Evolutionary conservation across 2,888 invertebrate species (phyloP).

Genomic region (Neoscelio sp.): DNA sequence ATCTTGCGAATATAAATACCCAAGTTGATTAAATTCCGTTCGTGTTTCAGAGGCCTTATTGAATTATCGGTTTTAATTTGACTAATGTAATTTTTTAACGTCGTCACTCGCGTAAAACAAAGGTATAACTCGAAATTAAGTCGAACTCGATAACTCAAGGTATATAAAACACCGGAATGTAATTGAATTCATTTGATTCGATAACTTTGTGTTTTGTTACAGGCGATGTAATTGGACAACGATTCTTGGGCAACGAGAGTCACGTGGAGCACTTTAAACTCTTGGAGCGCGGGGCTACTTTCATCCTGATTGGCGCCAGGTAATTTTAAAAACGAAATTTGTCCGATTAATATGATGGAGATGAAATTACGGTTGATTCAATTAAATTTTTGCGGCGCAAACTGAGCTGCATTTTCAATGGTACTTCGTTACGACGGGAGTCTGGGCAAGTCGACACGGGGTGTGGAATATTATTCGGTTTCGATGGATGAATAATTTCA

Average conservation of each 20-base stretch:
- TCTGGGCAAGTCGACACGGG: too few relatives aligned
- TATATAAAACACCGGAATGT: not conserved
- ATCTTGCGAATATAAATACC: not conserved
- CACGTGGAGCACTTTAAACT: constrained; percentile 94
- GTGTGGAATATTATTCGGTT: too few relatives aligned
- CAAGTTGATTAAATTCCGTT: constrained; percentile 27
- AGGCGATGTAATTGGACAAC: constrained; percentile 89
- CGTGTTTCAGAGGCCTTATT: constrained; percentile 10
- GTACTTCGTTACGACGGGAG: not conserved
- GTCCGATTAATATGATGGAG: not conserved
- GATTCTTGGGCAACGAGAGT: constrained; percentile 91
- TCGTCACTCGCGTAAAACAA: constrained; percentile 7
- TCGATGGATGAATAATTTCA: too few relatives aligned
- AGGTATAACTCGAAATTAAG: not conserved
- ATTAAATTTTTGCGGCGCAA: constrained; percentile 16
- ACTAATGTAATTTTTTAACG: constrained; percentile 24
- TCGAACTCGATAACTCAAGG: constrained; percentile 1
- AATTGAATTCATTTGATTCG: constrained; percentile 23
- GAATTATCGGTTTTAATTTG: constrained; percentile 31
- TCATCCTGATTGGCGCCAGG: constrained; percentile 95
- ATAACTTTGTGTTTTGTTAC: constrained; percentile 83
- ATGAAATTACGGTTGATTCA: constrained; percentile 13
- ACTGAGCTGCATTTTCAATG: constrained; percentile 24
- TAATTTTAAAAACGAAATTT: constrained; percentile 82
- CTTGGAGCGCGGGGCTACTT: constrained; percentile 93